Evolutionary conservation across 2,888 invertebrate species (phyloP).

Genomic region (Choristoneura rosaceana): DNA sequence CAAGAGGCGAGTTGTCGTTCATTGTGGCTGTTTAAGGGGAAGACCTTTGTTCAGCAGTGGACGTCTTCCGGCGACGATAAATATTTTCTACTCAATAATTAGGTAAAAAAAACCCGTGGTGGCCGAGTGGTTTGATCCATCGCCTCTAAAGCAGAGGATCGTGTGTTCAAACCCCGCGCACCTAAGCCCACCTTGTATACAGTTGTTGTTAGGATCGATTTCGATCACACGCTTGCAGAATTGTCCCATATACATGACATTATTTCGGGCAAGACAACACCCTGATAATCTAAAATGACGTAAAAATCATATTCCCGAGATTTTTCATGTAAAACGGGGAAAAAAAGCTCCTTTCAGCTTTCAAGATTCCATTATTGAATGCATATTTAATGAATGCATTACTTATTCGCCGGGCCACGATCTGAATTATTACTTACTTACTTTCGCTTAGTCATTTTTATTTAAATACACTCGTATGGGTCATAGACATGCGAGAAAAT

Average conservation of each 20-base stretch:
- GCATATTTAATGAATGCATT: slow-evolving; percentile 42
- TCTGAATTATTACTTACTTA: slow-evolving; percentile 22
- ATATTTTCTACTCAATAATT: too few species aligned
- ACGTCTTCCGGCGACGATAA: too few species aligned
- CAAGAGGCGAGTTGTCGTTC: too few species aligned
- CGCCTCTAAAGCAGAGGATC: too few species aligned
- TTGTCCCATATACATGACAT: not conserved
- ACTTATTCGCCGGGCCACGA: slow-evolving; percentile 19
- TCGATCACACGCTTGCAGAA: too few species aligned
- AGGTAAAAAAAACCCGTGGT: too few species aligned
- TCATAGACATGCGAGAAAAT: not conserved
- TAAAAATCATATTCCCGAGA: slow-evolving; percentile 20
- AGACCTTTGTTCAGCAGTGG: too few species aligned
- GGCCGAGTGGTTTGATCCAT: too few species aligned
- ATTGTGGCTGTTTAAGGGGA: too few species aligned
- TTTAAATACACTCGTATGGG: not conserved
- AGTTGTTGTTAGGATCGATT: too few species aligned
- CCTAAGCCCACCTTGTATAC: too few species aligned
- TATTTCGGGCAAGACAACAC: not conserved
- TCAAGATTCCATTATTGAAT: slow-evolving; percentile 41
- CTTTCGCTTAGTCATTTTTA: slow-evolving; percentile 11
- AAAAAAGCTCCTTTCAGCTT: slow-evolving; percentile 33
- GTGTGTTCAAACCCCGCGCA: too few species aligned
- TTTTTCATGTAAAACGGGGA: slow-evolving; percentile 22
- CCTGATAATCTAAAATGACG: slow-evolving; percentile 5